Evolutionary conservation across 2,113 vertebrate species (phyloP), one percentile per base, ranked within the genome.

Genomic region (Lepus americanus): DNA sequence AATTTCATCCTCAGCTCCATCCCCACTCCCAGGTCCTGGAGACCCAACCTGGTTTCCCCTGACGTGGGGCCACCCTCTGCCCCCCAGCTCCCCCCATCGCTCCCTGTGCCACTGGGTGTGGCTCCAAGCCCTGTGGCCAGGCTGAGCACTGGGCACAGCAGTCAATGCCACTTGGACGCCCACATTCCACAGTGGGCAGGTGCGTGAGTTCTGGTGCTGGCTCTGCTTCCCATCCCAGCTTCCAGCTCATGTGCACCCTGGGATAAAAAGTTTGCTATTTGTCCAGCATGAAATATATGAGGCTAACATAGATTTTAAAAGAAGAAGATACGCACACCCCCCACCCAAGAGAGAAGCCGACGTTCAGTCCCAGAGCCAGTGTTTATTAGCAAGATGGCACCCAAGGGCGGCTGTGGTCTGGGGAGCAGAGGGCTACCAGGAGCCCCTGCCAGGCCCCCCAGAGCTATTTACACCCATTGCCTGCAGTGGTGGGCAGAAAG

Each of bases 381-480:
- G 97, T 98, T 98, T 98, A 98, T 98, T 98, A 97, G 95, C 97
- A 97, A 94, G 96, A 97, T 97, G 97, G 96, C 94, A 97, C 95
- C 96, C 97, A 94, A 94, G 86, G 90, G 92, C 1, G 44, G 77
- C 61, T 69, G 80, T n/a, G 83, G 88, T 76, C 89, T 74, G 64
- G 90, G 85, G 29, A 87, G 96, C 82, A 78, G 70, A 92, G 89
- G 88, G 93, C 96, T 31, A 1, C 85, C 83, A 20, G 94, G 90
- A 86, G 80, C 39, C 51, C 73, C 90, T 76, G 2, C 39, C 87
- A 72, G 72, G 23, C 90, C 84, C 81, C 92, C 82, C 96, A 94
- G 96, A 97, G 94, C 95, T 97, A 98, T 97, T 95, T 98, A 98
- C 93, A 98, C 94, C 93, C 94, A 94, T 89, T 22, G 13, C 91